These are phyloP conservation scores for Megaceryle torquata DNA, from an alignment of 2,113 vertebrate genomes.

Conservation along the genomic window DNA sequence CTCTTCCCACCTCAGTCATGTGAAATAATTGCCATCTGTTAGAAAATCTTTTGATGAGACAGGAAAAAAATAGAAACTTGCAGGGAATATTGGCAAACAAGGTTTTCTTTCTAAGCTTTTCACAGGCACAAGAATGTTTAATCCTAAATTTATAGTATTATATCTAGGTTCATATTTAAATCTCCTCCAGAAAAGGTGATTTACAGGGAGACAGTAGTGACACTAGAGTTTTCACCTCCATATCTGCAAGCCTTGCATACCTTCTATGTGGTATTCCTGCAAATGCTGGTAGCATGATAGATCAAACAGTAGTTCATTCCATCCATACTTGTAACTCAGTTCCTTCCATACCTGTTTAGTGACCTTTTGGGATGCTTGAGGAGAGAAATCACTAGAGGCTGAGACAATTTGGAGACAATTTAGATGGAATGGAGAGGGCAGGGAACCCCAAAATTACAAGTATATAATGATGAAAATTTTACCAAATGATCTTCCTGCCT, in stretches of 20 bases:
- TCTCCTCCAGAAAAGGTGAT: background rate
- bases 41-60: background rate
- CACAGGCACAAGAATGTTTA: background rate
- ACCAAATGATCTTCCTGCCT: background rate
- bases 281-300: background rate
- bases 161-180: background rate
- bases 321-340: background rate
- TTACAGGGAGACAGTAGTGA: background rate
- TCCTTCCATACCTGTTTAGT: background rate
- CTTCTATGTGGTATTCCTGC: background rate
- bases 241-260: background rate
- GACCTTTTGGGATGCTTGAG: background rate
- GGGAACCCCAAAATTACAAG: background rate
- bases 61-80: background rate
- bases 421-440: background rate
- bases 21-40: conserved; percentile 59
- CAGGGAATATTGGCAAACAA: background rate
- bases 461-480: background rate
- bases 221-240: background rate
- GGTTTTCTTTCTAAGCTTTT: background rate
- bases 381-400: background rate
- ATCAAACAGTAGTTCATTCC: background rate
- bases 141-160: background rate
- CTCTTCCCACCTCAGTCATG: conserved; percentile 36
- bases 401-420: background rate